Evolutionary conservation across 2,888 invertebrate species (phyloP), one percentile per base, ranked within the genome.

Genomic region (Timema podura): DNA sequence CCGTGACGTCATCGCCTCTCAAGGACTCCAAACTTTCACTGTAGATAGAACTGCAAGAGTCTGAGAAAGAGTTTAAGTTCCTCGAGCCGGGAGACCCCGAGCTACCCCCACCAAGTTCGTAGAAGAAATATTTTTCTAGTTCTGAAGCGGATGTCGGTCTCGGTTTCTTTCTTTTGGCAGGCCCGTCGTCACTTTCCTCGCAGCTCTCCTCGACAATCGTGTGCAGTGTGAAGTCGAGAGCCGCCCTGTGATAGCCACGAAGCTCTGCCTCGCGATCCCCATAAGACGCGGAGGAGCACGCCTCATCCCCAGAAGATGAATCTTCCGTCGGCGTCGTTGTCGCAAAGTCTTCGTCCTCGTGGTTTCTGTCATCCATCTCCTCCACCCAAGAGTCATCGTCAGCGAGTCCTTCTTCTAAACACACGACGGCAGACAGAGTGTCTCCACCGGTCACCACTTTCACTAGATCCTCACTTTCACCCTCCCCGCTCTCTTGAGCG

Each of bases 171-270:
- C 48, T 15, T 16, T 47, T 49, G n/a, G 65, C 67, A 5, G 64
- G 70, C 77, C 93, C 93, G 73, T 91, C 87, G 81, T 93, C 93
- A 81, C 95, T 95, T 81, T 96, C 96, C 83, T 96, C 95, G 80
- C 95, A 95, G 77, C 94, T 95, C 82, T 96, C 96, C 83, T 96
- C 96, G 47, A 95, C 91, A 76, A 96, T 96, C 0, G 96, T 96
- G 79, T 96, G 95, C 74, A 96, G 83, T 2, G 95, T 95, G 79
- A 95, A 94, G 82, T 95, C 94, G 77, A 95, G 89, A 0, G 90
- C 89, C 70, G 91, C 87, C 68, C 93, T 87, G 79, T 92, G 91
- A 79, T 93, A 94, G n/a, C 89, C 90, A 6, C 92, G 85, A 64
- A 93, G 84, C 74, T 93, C 93, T 73, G 93, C 93, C 77, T 94